phyloP scores from a whole-genome alignment of 2,888 invertebrate genomes.

The Tachina lurida region DNA sequence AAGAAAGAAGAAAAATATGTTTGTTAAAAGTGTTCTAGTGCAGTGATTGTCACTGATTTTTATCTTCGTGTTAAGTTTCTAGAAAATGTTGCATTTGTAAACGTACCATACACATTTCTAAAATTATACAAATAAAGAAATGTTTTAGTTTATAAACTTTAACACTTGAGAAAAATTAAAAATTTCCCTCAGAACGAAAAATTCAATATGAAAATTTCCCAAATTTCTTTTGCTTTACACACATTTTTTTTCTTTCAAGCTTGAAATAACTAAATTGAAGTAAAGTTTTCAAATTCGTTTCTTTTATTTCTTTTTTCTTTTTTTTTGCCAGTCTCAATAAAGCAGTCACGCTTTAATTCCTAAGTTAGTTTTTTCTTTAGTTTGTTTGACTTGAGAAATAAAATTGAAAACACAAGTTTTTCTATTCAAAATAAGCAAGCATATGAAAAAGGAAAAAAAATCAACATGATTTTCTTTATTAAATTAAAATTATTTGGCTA shows the following conservation, averaged over 20 bases:
- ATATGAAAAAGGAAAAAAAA: not conserved
- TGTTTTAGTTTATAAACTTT: not conserved
- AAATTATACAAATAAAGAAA: no score
- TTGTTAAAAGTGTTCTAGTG: constrained; percentile 49
- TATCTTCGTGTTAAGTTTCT: constrained; percentile 15
- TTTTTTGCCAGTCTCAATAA: not conserved
- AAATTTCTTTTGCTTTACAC: no score
- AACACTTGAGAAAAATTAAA: not conserved
- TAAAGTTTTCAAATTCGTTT: not conserved
- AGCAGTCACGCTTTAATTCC: constrained; percentile 23
- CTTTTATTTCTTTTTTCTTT: not conserved
- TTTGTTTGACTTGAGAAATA: not conserved
- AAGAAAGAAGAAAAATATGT: constrained; percentile 26
- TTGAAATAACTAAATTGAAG: constrained; percentile 20
- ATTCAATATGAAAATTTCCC: no score
- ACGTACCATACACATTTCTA: not conserved
- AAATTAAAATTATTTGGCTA: constrained; percentile 65
- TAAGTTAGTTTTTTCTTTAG: constrained; percentile 1
- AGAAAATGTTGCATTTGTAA: constrained; percentile 10
- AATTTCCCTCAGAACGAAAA: no score
- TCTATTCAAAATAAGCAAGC: not conserved
- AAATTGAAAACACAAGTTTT: not conserved
- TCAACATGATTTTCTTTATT: constrained; percentile 20
- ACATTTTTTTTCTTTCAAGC: not conserved
- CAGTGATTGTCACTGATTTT: constrained; percentile 43